Evolutionary conservation across 2,797 vertebrate species (phyloP), one percentile per base, ranked within the genome.

Genomic region (Pseudocheirus occidentalis): DNA sequence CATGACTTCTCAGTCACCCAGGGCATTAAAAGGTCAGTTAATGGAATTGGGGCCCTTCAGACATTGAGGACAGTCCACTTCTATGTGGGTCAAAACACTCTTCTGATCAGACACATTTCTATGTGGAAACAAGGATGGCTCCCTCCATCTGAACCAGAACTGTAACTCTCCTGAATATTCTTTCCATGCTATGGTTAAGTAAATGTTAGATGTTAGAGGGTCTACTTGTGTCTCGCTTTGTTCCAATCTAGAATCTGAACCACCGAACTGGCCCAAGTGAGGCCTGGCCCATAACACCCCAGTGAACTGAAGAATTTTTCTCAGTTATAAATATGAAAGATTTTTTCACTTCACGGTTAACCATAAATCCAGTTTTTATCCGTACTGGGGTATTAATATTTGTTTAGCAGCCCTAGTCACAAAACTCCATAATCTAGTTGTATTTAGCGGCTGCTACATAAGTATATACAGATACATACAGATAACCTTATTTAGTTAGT

Each of bases 261-360:
- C 0, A 34, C 12, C 16, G 31, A 34, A 62, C 31, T 62, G 59
- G 31, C 29, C 31, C 34, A 31, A 62, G 31, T 34, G 59, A 66
- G 34, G 62, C 34, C 13, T 40, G 10, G 16, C n/a, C 18, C n/a
- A n/a, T n/a, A 73, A 73, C 18, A 5, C 52, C 52, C 52, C 52
- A 40, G 5, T 73, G 16, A n/a, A 6, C 52, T 40, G 66, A 5
- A 92, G 54, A 96, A 91, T 94, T 92, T 90, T 95, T 97, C 96
- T 94, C 92, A 94, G 58, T 53, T 92, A 91, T 93, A 12, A 73
- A 40, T 73, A 21, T 31, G 6, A 40, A 73, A 21, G 6, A 7
- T 40, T 18, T 73, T 73, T 93, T 96, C 91, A 92, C 95, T 96
- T 96, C 96, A 95, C 96, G 81, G 94, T 97, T 97, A 98, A 97